A percentile compares a stretch with the other conserved stretches of the same genome.
Conservation (phyloP, 2,888 invertebrate genomes). For the Eremobia ochroleuca region DNA sequence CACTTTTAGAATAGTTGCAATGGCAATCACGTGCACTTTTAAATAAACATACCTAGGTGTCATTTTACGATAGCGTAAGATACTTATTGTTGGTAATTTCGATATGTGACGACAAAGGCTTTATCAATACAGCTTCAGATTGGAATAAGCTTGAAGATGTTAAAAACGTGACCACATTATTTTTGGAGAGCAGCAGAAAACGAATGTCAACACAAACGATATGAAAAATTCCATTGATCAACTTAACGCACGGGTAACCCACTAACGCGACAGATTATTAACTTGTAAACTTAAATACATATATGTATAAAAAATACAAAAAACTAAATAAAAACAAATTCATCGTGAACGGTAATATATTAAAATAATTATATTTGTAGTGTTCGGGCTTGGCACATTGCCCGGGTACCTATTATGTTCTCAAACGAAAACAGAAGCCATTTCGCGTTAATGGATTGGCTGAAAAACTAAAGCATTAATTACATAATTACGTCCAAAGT, state of each 20-base stretch:
- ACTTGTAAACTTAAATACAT: conserved; percentile 43
- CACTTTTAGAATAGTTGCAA: conserved; percentile 53
- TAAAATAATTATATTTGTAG: conserved; percentile 78
- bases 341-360: conserved; percentile 69
- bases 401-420: conserved; percentile 78
- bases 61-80: conserved; percentile 13
- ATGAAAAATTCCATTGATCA: conserved; percentile 23
- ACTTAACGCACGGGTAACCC: conserved; percentile 12
- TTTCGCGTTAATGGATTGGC: conserved; percentile 77
- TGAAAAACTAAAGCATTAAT: conserved; percentile 64
- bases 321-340: conserved; percentile 68
- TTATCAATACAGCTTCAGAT: background rate
- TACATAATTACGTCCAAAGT: conserved; percentile 36
- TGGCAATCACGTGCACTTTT: conserved; percentile 47
- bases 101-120: background rate
- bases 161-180: background rate
- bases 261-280: conserved; percentile 43
- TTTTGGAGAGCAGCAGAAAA: conserved; percentile 17
- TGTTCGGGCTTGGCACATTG: conserved; percentile 78
- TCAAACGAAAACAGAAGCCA: conserved; percentile 74
- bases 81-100: background rate
- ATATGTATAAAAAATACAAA: conserved; percentile 53
- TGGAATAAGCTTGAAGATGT: background rate
- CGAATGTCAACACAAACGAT: background rate
- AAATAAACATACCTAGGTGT: conserved; percentile 34